These are phyloP conservation scores for Myripristis murdjan DNA, from an alignment of 2,797 vertebrate genomes.

Conservation along the genomic window DNA sequence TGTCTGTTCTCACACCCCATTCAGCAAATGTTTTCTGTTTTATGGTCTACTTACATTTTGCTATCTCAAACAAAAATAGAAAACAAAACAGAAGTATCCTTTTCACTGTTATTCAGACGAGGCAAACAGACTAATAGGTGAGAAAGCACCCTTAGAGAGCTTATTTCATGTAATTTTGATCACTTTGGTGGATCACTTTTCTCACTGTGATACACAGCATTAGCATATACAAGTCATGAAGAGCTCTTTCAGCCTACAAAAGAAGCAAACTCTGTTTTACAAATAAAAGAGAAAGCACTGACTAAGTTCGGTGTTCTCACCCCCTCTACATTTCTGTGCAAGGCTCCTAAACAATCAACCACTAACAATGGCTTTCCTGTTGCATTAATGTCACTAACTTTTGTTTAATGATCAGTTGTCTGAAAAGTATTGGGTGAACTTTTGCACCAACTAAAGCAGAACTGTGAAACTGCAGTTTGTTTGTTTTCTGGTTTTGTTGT, in stretches of 20 bases:
- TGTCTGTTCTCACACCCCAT: too few species aligned
- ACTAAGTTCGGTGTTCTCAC: not conserved
- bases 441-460: conserved; percentile 39
- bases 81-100: too few species aligned
- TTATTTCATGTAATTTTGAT: too few species aligned
- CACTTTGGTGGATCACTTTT: not conserved
- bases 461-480: conserved; percentile 28
- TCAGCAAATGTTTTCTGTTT: too few species aligned
- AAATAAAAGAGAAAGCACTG: not conserved
- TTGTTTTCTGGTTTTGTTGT: conserved; percentile 55
- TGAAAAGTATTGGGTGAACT: conserved; percentile 33
- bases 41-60: too few species aligned
- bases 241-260: not conserved
- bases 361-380: not conserved
- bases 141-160: too few species aligned
- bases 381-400: conserved; percentile 9
- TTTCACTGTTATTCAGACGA: too few species aligned
- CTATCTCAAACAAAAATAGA: too few species aligned
- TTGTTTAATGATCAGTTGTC: conserved; percentile 25
- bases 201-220: not conserved
- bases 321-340: not conserved
- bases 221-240: too few species aligned
- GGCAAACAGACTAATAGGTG: too few species aligned
- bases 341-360: not conserved
- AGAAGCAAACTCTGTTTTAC: not conserved